These are phyloP conservation scores for Polia nebulosa DNA, from an alignment of 2,888 invertebrate genomes.

Conservation along the genomic window DNA sequence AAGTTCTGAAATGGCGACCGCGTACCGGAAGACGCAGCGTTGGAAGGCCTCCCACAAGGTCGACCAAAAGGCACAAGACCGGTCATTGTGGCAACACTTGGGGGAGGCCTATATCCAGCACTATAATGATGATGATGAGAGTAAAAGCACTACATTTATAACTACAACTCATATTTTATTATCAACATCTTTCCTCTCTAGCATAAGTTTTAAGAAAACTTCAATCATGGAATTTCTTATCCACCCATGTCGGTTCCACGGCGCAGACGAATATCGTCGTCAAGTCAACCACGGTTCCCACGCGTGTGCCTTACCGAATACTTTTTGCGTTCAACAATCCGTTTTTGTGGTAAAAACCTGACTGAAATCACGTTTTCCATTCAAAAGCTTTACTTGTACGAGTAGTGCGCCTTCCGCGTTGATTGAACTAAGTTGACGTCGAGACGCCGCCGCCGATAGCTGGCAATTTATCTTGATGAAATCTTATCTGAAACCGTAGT, in stretches of 20 bases:
- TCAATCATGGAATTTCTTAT: conserved; percentile 50
- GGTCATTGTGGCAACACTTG: too few relatives aligned
- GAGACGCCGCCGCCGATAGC: conserved; percentile 24
- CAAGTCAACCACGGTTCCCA: conserved; percentile 81
- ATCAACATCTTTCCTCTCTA: too few relatives aligned
- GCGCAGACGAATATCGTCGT: conserved; percentile 63
- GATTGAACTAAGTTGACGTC: conserved; percentile 58
- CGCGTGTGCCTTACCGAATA: conserved; percentile 89
- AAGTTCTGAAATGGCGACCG: too few relatives aligned
- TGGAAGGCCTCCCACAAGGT: too few relatives aligned
- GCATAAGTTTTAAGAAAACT: background rate
- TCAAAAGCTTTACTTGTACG: conserved; percentile 74
- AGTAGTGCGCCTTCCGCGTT: conserved; percentile 69
- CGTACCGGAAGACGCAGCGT: too few relatives aligned
- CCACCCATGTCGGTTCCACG: conserved; percentile 65
- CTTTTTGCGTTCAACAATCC: conserved; percentile 83
- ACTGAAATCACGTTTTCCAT: conserved; percentile 88
- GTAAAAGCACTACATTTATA: too few relatives aligned
- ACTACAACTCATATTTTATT: too few relatives aligned
- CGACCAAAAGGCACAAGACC: too few relatives aligned
- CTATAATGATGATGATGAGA: too few relatives aligned
- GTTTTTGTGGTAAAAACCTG: conserved; percentile 85
- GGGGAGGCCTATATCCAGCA: too few relatives aligned
- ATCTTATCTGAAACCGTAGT: background rate
- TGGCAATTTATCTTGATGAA: conserved; percentile 11